These are phyloP conservation scores for Orthosia cruda DNA, from an alignment of 2,888 invertebrate genomes.

Conservation along the genomic window DNA sequence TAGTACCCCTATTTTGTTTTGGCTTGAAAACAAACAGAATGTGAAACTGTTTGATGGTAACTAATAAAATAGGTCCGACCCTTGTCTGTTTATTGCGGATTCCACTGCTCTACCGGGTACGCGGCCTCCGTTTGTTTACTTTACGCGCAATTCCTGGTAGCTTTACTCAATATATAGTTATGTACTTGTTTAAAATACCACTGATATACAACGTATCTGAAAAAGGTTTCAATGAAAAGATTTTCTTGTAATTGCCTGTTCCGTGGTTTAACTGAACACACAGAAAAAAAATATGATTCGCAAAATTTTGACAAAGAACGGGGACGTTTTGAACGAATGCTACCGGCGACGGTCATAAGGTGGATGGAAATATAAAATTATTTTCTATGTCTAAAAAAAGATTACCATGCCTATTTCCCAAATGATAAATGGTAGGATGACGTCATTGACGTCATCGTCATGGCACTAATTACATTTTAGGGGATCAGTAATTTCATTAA, in stretches of 20 bases:
- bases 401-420: constrained; percentile 6
- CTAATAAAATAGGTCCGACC: constrained; percentile 42
- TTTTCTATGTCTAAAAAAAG: constrained; percentile 1
- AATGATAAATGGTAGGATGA: constrained; percentile 27
- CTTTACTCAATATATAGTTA: neutral
- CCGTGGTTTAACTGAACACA: neutral
- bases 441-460: constrained; percentile 17
- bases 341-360: neutral
- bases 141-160: constrained; percentile 8
- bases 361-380: too few species aligned
- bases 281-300: neutral
- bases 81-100: constrained; percentile 58
- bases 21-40: neutral
- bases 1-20: neutral
- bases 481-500: constrained; percentile 23
- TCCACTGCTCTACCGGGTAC: constrained; percentile 34
- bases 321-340: too few species aligned
- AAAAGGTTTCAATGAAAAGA: constrained; percentile 1
- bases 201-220: neutral
- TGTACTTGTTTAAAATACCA: neutral
- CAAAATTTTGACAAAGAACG: neutral
- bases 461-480: constrained; percentile 25
- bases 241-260: constrained; percentile 11
- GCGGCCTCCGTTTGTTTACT: constrained; percentile 48
- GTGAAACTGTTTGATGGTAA: constrained; percentile 30